Percentiles rank a stretch among this genome's conserved stretches.
These are phyloP conservation scores for Spinus pinus DNA, from an alignment of 2,797 vertebrate genomes.

Conservation along the genomic window DNA sequence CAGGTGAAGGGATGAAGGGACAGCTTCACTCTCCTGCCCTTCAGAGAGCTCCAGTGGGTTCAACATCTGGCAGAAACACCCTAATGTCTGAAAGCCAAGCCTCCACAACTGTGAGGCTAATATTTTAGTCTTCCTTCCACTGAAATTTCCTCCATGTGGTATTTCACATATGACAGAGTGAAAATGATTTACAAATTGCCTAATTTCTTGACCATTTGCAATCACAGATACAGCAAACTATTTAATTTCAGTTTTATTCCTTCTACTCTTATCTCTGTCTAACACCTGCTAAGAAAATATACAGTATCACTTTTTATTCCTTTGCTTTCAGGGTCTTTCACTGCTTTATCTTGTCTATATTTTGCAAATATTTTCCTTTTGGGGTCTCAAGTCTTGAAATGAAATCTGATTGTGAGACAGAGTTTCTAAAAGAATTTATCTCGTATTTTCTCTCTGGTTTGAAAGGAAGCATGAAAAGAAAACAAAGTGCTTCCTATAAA, in stretches of 20 bases:
- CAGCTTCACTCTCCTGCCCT: background rate
- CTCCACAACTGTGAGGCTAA: background rate
- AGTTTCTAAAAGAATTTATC: background rate
- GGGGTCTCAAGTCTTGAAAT: background rate
- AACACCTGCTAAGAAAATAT: slow-evolving; percentile 16
- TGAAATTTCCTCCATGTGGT: background rate
- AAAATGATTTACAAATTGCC: background rate
- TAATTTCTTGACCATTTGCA: background rate
- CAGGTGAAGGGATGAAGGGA: background rate
- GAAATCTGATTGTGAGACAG: background rate
- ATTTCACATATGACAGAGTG: background rate
- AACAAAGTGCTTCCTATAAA: background rate
- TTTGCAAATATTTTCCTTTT: slow-evolving; percentile 19
- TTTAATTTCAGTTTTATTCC: slow-evolving; percentile 1
- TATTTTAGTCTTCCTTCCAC: background rate
- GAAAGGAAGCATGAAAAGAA: background rate
- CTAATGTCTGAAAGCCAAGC: background rate
- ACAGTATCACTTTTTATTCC: background rate
- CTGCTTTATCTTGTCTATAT: background rate
- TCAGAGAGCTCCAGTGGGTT: background rate
- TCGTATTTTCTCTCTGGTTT: background rate
- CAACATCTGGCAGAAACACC: background rate
- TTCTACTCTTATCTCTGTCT: slow-evolving; percentile 15
- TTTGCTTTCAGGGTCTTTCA: background rate
- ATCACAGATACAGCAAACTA: background rate